Conservation (phyloP, 2,888 invertebrate species). For the Acleris sparsana region DNA sequence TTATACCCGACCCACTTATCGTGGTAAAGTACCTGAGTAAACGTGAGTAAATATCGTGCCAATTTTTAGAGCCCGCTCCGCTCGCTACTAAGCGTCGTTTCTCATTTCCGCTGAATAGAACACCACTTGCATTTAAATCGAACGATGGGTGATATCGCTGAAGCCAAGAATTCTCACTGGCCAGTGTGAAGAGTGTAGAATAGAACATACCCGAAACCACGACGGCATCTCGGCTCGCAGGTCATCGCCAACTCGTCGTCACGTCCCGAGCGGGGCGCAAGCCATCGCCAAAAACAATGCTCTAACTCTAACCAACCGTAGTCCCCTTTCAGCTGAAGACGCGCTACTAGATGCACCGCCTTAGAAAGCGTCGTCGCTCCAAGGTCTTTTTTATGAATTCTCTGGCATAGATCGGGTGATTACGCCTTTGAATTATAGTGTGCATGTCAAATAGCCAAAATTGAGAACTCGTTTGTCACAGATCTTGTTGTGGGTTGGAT, state of each 20-base stretch:
- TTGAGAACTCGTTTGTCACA: conserved; percentile 66
- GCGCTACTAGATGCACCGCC: conserved; percentile 62
- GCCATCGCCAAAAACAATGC: conserved; percentile 49
- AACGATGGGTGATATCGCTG: conserved; percentile 19
- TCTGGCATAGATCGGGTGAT: conserved; percentile 73
- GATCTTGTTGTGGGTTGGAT: conserved; percentile 22
- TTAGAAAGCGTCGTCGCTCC: conserved; percentile 64
- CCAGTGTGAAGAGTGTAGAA: conserved; percentile 46
- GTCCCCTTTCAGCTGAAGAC: conserved; percentile 63
- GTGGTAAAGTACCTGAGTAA: not conserved
- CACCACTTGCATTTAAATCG: conserved; percentile 40
- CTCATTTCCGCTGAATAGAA: not conserved
- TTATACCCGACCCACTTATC: not conserved
- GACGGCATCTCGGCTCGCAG: conserved; percentile 63
- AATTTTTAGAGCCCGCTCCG: conserved; percentile 37
- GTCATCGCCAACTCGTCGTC: conserved; percentile 68
- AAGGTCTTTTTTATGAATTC: conserved; percentile 70
- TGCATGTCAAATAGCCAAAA: conserved; percentile 67
- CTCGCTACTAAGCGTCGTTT: conserved; percentile 40
- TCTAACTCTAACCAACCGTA: conserved; percentile 45
- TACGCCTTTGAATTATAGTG: conserved; percentile 57
- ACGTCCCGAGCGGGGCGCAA: conserved; percentile 48
- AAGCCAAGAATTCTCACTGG: conserved; percentile 53
- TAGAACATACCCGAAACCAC: conserved; percentile 72
- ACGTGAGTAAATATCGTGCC: not conserved